Evolutionary conservation across 1,140 invertebrate species (phyloP), one percentile per base, ranked within the genome.

Genomic region (Cyrtorhinus lividipennis): DNA sequence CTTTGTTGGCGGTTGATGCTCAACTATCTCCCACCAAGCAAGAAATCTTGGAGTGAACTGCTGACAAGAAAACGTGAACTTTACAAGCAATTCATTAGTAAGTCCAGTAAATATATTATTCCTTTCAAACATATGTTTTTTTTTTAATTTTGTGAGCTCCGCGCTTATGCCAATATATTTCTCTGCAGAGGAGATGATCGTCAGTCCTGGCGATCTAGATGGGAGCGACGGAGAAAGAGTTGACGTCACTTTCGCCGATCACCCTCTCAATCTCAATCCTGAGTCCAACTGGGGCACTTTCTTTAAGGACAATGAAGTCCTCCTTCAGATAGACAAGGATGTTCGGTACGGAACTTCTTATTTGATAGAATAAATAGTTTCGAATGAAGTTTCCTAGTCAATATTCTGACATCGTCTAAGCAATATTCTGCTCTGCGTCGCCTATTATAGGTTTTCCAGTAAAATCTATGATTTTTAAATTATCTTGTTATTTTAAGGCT

Each of bases 291-390:
- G 95, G 95, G 86, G 88, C 65, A 84, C 83, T 0, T 93, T 84
- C 73, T 98, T 98, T 73, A 93, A 91, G 74, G 94, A 98, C 72
- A 98, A 98, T 75, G 93, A 98, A 77, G 90, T 94, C 66, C 73
- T 98, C 10, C 73, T 94, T 60, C 93, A 98, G 80, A 97, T 98
- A 69, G 93, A 97, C 73, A 98, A 96, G 75, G 95, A 98, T 77
- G 94, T 96, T 20, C 81, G 92, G 84, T 85, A 72, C 65, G 66
- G n/a, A n/a, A 46, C 24, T 2, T 15, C 15, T 10, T 56, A n/a
- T 44, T 44, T 44, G 10, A 44, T n/a, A n/a, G n/a, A n/a, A n/a
- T n/a, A n/a, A n/a, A n/a, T n/a, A n/a, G n/a, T n/a, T n/a, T n/a
- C n/a, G n/a, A n/a, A n/a, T n/a, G n/a, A n/a, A n/a, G n/a, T n/a